phyloP scores from a whole-genome alignment of 2,797 vertebrate species.

The Schizopygopsis pylzovi region DNA sequence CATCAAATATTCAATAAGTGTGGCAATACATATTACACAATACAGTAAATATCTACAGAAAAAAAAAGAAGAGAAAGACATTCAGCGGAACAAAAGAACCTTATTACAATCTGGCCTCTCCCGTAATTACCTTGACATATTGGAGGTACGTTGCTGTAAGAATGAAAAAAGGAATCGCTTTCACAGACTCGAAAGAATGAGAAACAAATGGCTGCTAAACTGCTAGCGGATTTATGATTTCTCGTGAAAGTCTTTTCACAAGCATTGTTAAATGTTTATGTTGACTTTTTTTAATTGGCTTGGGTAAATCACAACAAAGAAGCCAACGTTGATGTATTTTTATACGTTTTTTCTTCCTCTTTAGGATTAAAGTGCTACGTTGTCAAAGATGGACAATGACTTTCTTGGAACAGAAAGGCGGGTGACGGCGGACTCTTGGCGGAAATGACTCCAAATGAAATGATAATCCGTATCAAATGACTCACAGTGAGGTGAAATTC shows the following conservation, averaged over 20 bases:
- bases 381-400: slow-evolving; percentile 30
- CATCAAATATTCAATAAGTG: slow-evolving; percentile 57
- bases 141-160: slow-evolving; percentile 58
- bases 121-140: slow-evolving; percentile 57
- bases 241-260: slow-evolving; percentile 27
- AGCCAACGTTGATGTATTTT: slow-evolving; percentile 8
- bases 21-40: slow-evolving; percentile 55
- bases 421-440: neutral
- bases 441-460: slow-evolving; percentile 56
- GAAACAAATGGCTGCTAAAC: slow-evolving; percentile 44
- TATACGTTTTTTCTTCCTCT: slow-evolving; percentile 40
- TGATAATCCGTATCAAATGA: slow-evolving; percentile 52
- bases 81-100: slow-evolving; percentile 53
- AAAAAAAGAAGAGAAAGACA: slow-evolving; percentile 50
- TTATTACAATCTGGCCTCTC: slow-evolving; percentile 52
- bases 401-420: slow-evolving; percentile 26
- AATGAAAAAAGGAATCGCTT: slow-evolving; percentile 50
- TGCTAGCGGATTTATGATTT: slow-evolving; percentile 40
- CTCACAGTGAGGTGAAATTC: slow-evolving; percentile 61
- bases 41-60: slow-evolving; percentile 57
- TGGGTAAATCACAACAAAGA: slow-evolving; percentile 12
- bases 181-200: slow-evolving; percentile 47
- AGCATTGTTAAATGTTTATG: slow-evolving; percentile 24
- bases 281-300: slow-evolving; percentile 22
- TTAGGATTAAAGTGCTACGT: slow-evolving; percentile 62